phyloP scores from a whole-genome alignment of 1,140 invertebrate species.

The Oreohelix idahoensis region DNA sequence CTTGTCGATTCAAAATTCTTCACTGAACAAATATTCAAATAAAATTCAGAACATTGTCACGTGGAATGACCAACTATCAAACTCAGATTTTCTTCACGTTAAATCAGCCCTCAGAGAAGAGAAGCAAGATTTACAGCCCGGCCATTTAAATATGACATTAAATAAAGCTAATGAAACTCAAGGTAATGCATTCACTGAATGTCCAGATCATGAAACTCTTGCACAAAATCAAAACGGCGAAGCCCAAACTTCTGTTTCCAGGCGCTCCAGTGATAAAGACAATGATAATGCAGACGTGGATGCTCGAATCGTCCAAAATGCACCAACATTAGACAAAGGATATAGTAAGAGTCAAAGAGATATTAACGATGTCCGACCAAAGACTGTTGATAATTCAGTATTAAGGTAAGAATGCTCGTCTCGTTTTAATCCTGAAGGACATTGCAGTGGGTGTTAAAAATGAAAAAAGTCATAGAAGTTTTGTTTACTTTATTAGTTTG shows the following conservation, averaged over 20 bases:
- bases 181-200: too few relatives aligned
- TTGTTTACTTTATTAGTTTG: too few relatives aligned
- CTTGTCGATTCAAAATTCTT: neutral
- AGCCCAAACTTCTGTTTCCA: neutral
- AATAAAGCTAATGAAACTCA: too few relatives aligned
- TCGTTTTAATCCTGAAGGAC: too few relatives aligned
- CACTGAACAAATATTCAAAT: neutral
- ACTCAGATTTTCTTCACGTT: neutral
- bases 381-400: neutral
- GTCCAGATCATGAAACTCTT: too few relatives aligned
- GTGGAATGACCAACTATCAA: neutral
- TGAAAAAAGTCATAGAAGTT: too few relatives aligned
- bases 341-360: neutral
- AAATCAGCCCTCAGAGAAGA: constrained; percentile 4
- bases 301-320: neutral
- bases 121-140: neutral
- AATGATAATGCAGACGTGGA: too few relatives aligned
- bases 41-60: neutral
- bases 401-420: too few relatives aligned
- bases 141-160: neutral
- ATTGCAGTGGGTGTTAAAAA: too few relatives aligned
- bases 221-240: too few relatives aligned
- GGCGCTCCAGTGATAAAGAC: neutral
- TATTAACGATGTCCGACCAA: neutral
- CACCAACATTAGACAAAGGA: neutral